Conservation (phyloP, 2,888 invertebrate genomes). For the Phaonia tiefii region DNA sequence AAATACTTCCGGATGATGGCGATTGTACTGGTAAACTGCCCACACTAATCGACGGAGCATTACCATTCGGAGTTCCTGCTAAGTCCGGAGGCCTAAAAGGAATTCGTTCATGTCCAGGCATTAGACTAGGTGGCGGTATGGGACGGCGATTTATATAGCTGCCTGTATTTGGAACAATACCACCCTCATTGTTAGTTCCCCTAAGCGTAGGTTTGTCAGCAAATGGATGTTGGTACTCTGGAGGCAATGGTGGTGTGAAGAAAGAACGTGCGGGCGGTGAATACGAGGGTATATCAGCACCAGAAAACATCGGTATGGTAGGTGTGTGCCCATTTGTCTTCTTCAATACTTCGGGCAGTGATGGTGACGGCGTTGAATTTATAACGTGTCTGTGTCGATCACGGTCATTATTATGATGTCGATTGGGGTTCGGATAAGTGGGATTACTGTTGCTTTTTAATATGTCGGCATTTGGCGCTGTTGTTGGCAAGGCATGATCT, state of each 20-base stretch:
- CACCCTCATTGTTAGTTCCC: conserved; percentile 84
- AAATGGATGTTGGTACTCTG: conserved; percentile 91
- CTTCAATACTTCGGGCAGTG: conserved; percentile 82
- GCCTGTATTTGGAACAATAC: conserved; percentile 68
- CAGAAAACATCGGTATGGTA: conserved; percentile 83
- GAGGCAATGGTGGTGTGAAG: conserved; percentile 91
- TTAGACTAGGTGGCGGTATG: conserved; percentile 90
- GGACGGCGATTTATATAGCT: conserved; percentile 87
- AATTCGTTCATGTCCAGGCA: conserved; percentile 91
- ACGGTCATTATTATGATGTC: conserved; percentile 80
- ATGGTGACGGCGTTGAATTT: conserved; percentile 79
- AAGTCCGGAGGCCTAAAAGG: conserved; percentile 86
- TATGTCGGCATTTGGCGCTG: conserved; percentile 89
- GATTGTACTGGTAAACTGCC: conserved; percentile 45
- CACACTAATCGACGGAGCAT: conserved; percentile 20
- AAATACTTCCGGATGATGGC: conserved; percentile 53
- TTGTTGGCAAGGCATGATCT: conserved; percentile 88
- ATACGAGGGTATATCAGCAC: conserved; percentile 88
- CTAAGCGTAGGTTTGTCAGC: conserved; percentile 93
- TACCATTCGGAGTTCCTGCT: conserved; percentile 62
- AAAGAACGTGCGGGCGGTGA: conserved; percentile 90
- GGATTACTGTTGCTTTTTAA: conserved; percentile 89
- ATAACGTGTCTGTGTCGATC: conserved; percentile 77
- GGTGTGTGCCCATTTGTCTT: conserved; percentile 82
- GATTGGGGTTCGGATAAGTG: conserved; percentile 87